A percentile compares a stretch with the other conserved stretches of the same genome.
Conservation (phyloP, 2,113 vertebrate species). For the Recurvirostra avosetta region DNA sequence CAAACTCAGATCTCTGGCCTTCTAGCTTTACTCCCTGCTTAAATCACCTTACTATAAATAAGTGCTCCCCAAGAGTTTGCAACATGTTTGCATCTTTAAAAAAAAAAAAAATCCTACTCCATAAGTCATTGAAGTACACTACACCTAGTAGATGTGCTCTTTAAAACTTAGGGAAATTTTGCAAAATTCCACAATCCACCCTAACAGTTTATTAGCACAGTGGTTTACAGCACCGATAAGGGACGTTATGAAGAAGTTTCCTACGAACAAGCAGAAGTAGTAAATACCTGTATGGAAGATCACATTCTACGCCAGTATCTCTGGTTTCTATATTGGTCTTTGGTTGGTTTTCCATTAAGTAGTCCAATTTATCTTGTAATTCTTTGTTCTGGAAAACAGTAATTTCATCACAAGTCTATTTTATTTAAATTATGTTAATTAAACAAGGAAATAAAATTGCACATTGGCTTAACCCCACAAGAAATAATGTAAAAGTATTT, state of each 20-base stretch:
- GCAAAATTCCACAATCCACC: neutral
- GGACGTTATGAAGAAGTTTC: neutral
- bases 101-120: neutral
- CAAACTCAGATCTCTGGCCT: neutral
- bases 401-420: neutral
- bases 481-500: neutral
- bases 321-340: constrained; percentile 80
- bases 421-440: neutral
- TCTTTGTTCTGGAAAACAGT: constrained; percentile 90
- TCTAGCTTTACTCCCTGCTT: neutral
- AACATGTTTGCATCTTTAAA: neutral
- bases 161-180: neutral
- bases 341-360: constrained; percentile 85
- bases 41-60: neutral
- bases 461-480: neutral
- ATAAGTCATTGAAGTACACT: neutral
- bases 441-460: neutral
- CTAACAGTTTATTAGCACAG: neutral
- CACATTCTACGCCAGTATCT: constrained; percentile 85
- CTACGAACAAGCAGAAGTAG: neutral
- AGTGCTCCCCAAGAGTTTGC: neutral
- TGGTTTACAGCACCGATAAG: neutral
- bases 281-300: constrained; percentile 86
- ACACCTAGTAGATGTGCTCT: neutral
- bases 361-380: constrained; percentile 94